A percentile compares a stretch with the other conserved stretches of the same genome.
Evolutionary conservation across 2,888 invertebrate genomes (phyloP).

Genomic region (Apodemia duryi): DNA sequence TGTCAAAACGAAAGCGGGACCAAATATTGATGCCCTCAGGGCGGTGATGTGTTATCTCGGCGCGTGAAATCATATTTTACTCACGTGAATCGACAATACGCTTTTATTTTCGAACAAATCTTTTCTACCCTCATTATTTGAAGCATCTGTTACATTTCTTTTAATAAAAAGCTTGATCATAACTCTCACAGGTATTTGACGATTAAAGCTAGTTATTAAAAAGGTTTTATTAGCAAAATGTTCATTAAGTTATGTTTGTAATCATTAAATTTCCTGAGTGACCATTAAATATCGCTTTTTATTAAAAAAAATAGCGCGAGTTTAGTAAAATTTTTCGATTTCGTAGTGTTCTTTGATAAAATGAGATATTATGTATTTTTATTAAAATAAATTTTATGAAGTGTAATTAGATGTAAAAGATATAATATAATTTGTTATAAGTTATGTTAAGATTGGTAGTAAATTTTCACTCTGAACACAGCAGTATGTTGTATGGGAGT

Average conservation of each 20-base stretch:
- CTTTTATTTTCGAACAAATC: background rate
- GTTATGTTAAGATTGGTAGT: conserved; percentile 57
- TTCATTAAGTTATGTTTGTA: too few species aligned
- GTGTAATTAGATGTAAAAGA: conserved; percentile 74
- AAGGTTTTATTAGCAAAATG: too few species aligned
- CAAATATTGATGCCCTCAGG: conserved; percentile 12
- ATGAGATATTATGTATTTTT: conserved; percentile 75
- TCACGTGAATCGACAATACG: conserved; percentile 5
- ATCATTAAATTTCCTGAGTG: too few species aligned
- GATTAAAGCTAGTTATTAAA: too few species aligned
- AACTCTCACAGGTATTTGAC: too few species aligned
- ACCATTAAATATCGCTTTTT: too few species aligned
- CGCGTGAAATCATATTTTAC: conserved; percentile 8
- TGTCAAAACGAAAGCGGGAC: background rate
- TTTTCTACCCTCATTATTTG: background rate
- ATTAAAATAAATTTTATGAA: conserved; percentile 68
- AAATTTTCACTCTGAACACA: conserved; percentile 41
- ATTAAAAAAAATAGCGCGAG: too few species aligned
- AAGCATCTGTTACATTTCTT: background rate
- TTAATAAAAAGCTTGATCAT: too few species aligned
- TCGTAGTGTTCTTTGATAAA: conserved; percentile 49
- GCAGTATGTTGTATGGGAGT: conserved; percentile 29
- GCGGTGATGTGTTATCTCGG: conserved; percentile 2
- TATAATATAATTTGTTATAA: conserved; percentile 77
- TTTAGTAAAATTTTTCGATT: too few species aligned